Base-by-base conservation (phyloP, 2,888 invertebrate genomes). In the Sialis fuliginosa region DNA sequence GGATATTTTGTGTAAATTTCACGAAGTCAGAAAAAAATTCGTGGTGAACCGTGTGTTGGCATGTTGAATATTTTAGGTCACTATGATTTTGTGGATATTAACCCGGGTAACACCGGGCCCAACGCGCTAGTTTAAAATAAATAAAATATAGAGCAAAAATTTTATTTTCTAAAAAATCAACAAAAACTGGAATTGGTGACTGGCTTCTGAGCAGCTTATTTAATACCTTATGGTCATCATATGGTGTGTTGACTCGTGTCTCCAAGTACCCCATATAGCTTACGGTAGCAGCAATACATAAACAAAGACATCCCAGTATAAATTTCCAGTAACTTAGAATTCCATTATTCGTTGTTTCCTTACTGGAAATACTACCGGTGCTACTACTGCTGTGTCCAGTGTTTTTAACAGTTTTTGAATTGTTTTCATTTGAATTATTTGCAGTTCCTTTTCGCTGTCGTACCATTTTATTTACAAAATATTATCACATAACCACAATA, bases 191-290 rank as follows among this genome's bases (percentile, higher is more conserved):
- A 22, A 34, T n/a, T 4, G 4, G 32, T 32, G 32, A 8, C 33
- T 37, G 12, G 6, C 12, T 6, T 37, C 6, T 42, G 37, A 46
- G 12, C 44, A 41, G 33, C 40, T 43, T 51, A 1, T 6, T 10
- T 37, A 10, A 48, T 62, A 82, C 84, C 72, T 85, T 88, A 53
- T 80, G 77, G 53, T 77, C 77, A 56, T 81, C 79, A 52, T 81
- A 81, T 0, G 88, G 89, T 1, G 90, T 90, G 61, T 88, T 89
- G 0, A 92, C 87, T 53, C 89, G 71, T 0, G 89, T 90, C 67
- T 90, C 89, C 51, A 89, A 63, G 59, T 90, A 91, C 2, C 90
- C 90, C 56, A 82, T 66, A 54, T 81, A 83, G 45, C 84, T 81
- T 53, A 85, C 78, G 60, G 79, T 81, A 1, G 77, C 73, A 2